Evolutionary conservation across 2,113 vertebrate species (phyloP).

Genomic region (Crocuta crocuta): DNA sequence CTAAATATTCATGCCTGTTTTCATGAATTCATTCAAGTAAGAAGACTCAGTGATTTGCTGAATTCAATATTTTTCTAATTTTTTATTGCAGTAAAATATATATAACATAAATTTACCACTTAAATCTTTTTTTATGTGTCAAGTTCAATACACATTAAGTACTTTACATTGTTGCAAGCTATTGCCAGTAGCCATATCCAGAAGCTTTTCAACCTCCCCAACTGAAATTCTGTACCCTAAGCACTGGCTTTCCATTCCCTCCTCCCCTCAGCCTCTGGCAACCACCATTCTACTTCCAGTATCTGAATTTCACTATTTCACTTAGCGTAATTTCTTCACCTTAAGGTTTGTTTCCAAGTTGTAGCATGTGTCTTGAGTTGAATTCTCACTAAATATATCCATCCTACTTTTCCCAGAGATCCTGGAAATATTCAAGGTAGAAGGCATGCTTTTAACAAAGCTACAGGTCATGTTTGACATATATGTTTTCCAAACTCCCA

Average conservation of each 20-base stretch:
- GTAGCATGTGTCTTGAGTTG: background rate
- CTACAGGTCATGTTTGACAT: background rate
- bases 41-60: background rate
- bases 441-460: background rate
- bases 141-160: background rate
- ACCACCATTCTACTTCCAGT: background rate
- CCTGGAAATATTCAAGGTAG: background rate
- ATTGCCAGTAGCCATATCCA: background rate
- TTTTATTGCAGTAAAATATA: slow-evolving; percentile 1
- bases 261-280: background rate
- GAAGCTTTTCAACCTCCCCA: background rate
- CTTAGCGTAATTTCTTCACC: background rate
- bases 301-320: background rate
- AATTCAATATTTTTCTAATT: background rate
- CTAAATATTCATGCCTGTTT: background rate
- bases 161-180: background rate
- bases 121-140: background rate
- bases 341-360: background rate
- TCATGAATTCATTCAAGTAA: background rate
- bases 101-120: background rate
- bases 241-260: background rate
- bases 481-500: background rate
- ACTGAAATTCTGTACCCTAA: background rate
- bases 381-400: background rate
- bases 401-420: background rate